phyloP scores from a whole-genome alignment of 2,888 invertebrate genomes.

The Prosapia bicincta region DNA sequence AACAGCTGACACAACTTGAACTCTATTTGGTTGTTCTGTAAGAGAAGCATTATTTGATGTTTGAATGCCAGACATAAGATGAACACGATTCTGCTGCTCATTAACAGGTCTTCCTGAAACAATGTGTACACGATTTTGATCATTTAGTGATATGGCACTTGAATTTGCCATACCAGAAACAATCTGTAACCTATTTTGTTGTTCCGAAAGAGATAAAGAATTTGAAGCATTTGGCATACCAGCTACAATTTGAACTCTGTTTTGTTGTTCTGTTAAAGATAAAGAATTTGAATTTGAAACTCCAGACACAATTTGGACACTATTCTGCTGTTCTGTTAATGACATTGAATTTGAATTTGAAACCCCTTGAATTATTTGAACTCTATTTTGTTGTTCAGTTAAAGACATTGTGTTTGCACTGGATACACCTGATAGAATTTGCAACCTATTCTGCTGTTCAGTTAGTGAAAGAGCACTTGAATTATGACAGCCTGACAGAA shows the following conservation, averaged over 20 bases:
- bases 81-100: conserved; percentile 26
- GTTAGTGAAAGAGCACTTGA: conserved; percentile 32
- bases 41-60: conserved; percentile 32
- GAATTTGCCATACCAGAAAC: conserved; percentile 28
- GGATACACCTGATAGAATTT: conserved; percentile 34
- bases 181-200: conserved; percentile 30
- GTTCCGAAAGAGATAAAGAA: conserved; percentile 26
- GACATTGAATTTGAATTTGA: conserved; percentile 28
- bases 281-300: conserved; percentile 32
- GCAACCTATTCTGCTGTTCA: conserved; percentile 29
- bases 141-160: conserved; percentile 28
- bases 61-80: conserved; percentile 32
- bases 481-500: conserved; percentile 33
- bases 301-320: conserved; percentile 34
- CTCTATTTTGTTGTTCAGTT: conserved; percentile 24
- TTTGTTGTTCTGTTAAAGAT: conserved; percentile 29
- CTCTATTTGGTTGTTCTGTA: conserved; percentile 28
- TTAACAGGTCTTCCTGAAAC: conserved; percentile 23
- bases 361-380: conserved; percentile 32
- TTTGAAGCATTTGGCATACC: conserved; percentile 25
- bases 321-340: conserved; percentile 33
- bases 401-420: conserved; percentile 15
- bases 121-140: conserved; percentile 34
- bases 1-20: conserved; percentile 32
- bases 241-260: conserved; percentile 31